phyloP scores from a whole-genome alignment of 2,888 invertebrate genomes.

The Drosophila setosimentum region DNA sequence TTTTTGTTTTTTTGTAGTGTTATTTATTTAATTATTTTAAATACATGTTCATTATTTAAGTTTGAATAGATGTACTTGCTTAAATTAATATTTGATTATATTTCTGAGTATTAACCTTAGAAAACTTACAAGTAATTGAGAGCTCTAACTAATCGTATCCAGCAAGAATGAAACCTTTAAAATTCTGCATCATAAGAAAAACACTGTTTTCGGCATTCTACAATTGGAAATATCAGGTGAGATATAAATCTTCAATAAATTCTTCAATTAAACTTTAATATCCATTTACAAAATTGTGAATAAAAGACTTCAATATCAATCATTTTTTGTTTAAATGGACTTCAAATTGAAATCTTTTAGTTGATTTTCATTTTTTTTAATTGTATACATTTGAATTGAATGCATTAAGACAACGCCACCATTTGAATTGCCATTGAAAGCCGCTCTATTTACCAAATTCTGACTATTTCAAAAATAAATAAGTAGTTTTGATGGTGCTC shows the following conservation, averaged over 20 bases:
- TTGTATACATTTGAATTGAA: background rate
- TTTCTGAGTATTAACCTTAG: background rate
- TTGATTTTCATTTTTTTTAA: background rate
- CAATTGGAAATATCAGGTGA: background rate
- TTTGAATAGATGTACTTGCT: background rate
- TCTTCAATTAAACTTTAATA: background rate
- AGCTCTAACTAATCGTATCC: background rate
- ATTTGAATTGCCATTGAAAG: background rate
- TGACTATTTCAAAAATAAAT: background rate
- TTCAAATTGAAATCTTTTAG: background rate
- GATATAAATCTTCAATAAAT: background rate
- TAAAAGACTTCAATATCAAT: background rate
- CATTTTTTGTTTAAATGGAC: background rate
- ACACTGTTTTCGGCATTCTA: background rate
- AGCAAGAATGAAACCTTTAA: background rate
- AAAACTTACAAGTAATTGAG: background rate
- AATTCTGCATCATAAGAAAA: background rate
- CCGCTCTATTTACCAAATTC: background rate
- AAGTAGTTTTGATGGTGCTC: background rate
- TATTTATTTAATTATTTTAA: no score
- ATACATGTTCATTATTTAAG: no score
- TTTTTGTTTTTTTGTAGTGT: background rate
- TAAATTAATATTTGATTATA: background rate
- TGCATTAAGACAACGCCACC: background rate
- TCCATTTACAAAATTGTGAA: background rate